These are phyloP conservation scores for Passer domesticus DNA, from an alignment of 2,113 vertebrate genomes.

Conservation along the genomic window DNA sequence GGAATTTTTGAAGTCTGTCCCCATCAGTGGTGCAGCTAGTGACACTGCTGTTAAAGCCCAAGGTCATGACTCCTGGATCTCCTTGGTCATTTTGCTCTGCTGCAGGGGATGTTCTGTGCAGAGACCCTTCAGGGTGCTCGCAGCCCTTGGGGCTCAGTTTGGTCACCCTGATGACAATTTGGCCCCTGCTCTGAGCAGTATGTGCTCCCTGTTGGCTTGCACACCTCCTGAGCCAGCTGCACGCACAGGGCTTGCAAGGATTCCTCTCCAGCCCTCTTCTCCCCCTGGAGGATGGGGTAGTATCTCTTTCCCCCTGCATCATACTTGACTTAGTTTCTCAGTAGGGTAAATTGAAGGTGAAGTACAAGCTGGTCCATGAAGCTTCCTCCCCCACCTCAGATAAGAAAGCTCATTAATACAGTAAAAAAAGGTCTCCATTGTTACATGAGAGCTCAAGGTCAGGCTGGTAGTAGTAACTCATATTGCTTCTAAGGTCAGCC, in stretches of 20 bases:
- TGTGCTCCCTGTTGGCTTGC: neutral
- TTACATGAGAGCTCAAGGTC: constrained; percentile 64
- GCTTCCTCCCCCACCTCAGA: constrained; percentile 49
- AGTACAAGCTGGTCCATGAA: constrained; percentile 16
- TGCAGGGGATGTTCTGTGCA: neutral
- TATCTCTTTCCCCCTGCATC: neutral
- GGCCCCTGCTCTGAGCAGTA: neutral
- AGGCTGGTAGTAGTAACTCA: constrained; percentile 70
- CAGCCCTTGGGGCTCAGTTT: neutral
- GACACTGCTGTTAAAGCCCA: neutral
- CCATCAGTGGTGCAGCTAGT: neutral
- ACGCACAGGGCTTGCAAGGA: neutral
- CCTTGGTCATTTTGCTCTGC: neutral
- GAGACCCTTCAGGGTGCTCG: neutral
- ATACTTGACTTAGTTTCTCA: neutral
- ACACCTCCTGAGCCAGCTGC: neutral
- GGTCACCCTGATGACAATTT: neutral
- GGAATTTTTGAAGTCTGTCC: neutral
- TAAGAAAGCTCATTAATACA: constrained; percentile 62
- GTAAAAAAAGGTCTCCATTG: constrained; percentile 49
- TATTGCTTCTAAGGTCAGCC: constrained; percentile 69
- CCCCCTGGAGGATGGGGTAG: neutral
- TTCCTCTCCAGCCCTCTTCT: neutral
- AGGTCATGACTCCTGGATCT: neutral
- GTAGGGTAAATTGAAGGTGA: constrained; percentile 19